Evolutionary conservation across 2,888 invertebrate genomes (phyloP).

Genomic region (Pecten maximus): DNA sequence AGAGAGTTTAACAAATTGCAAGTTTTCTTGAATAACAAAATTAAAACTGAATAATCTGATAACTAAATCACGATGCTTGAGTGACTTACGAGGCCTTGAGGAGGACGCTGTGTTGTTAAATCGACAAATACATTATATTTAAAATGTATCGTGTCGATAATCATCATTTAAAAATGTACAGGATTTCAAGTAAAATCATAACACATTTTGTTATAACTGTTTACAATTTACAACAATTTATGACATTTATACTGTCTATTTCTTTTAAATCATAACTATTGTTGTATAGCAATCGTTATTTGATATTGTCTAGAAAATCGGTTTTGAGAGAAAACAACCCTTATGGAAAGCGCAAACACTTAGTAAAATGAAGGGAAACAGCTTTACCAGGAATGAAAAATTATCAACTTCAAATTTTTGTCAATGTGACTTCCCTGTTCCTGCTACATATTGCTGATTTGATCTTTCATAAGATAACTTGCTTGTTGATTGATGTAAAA

Average conservation of each 20-base stretch:
- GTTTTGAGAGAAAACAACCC: too few species aligned
- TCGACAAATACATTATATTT: slow-evolving; percentile 26
- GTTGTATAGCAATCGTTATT: too few species aligned
- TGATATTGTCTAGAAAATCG: too few species aligned
- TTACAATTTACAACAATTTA: not conserved
- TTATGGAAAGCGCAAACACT: too few species aligned
- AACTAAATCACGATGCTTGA: slow-evolving; percentile 38
- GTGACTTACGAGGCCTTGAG: slow-evolving; percentile 42
- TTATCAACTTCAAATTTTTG: too few species aligned
- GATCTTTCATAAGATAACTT: not conserved
- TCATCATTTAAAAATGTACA: not conserved
- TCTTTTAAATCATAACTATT: too few species aligned
- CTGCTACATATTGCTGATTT: too few species aligned
- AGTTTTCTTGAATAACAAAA: slow-evolving; percentile 22
- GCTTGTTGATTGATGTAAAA: not conserved
- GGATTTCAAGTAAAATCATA: not conserved
- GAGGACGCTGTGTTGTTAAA: slow-evolving; percentile 39
- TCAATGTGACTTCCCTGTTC: too few species aligned
- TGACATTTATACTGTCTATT: too few species aligned
- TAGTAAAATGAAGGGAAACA: too few species aligned
- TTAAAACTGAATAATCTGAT: slow-evolving; percentile 18
- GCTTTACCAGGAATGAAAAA: too few species aligned
- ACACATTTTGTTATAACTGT: not conserved
- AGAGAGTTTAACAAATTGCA: not conserved
- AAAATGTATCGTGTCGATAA: not conserved